These are phyloP conservation scores for Latrodectus hesperus DNA, from an alignment of 2,888 invertebrate genomes.

Conservation along the genomic window DNA sequence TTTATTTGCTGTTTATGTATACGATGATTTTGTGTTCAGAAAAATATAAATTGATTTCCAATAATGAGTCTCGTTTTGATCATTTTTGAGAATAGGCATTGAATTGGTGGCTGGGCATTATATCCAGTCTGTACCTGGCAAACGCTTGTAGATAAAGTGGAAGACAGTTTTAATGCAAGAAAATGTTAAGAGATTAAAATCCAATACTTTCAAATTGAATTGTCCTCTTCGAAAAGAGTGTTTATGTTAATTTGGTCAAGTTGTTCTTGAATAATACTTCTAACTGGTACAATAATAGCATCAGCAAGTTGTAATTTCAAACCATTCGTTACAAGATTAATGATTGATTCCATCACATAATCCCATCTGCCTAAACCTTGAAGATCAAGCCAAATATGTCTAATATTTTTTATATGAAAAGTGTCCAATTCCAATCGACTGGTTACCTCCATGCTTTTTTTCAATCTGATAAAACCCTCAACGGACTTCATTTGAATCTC, in stretches of 20 bases:
- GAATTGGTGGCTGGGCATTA: too few species aligned
- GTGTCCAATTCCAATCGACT: conserved; percentile 64
- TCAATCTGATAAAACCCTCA: conserved; percentile 64
- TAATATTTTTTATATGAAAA: conserved; percentile 72
- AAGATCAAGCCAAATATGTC: conserved; percentile 72
- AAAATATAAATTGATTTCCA: too few species aligned
- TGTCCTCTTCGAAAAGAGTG: background rate
- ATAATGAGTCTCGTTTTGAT: too few species aligned
- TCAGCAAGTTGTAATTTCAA: conserved; percentile 77
- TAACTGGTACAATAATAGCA: conserved; percentile 62
- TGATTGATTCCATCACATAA: conserved; percentile 85
- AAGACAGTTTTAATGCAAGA: too few species aligned
- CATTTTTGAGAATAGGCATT: too few species aligned
- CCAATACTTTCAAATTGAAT: background rate
- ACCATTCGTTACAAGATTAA: conserved; percentile 89
- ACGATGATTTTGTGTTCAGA: too few species aligned
- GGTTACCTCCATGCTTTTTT: conserved; percentile 58
- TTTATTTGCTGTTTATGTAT: too few species aligned
- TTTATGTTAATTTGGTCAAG: conserved; percentile 53
- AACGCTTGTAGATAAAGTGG: too few species aligned
- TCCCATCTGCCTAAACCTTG: conserved; percentile 91
- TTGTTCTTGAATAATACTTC: conserved; percentile 66
- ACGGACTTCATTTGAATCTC: conserved; percentile 59
- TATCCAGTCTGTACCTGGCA: too few species aligned
- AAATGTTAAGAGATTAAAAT: too few species aligned